phyloP scores from a whole-genome alignment of 2,888 invertebrate species.

The Ophion ellenae region DNA sequence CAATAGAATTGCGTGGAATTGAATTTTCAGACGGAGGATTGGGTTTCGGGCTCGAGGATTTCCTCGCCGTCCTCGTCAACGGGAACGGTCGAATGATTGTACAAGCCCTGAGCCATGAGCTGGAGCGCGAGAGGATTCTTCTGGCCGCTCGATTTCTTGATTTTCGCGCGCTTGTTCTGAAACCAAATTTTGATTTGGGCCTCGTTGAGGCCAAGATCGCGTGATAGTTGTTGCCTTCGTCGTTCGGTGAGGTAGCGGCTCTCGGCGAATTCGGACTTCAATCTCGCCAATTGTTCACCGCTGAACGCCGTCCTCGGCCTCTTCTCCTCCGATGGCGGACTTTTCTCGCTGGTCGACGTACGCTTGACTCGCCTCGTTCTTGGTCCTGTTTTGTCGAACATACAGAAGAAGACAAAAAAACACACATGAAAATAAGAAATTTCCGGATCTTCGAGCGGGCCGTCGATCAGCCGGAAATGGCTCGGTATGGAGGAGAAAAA shows the following conservation, averaged over 20 bases:
- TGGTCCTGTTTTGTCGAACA: conserved; percentile 84
- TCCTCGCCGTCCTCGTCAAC: conserved; percentile 91
- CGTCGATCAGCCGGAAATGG: background rate
- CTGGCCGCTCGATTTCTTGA: conserved; percentile 90
- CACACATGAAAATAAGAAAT: background rate
- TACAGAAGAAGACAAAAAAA: background rate
- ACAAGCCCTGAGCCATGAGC: conserved; percentile 92
- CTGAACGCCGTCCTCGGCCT: conserved; percentile 93
- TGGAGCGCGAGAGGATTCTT: conserved; percentile 90
- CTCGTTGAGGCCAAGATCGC: conserved; percentile 95
- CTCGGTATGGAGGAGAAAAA: no score
- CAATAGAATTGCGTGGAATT: background rate
- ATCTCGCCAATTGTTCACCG: conserved; percentile 91
- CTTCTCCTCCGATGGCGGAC: conserved; percentile 86
- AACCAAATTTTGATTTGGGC: conserved; percentile 99
- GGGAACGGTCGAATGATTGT: conserved; percentile 92
- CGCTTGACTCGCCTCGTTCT: conserved; percentile 86
- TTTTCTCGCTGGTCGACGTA: conserved; percentile 84
- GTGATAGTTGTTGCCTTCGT: conserved; percentile 89
- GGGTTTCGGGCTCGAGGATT: conserved; percentile 79
- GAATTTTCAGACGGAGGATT: conserved; percentile 29
- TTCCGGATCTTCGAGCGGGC: background rate
- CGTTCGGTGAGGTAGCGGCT: conserved; percentile 90
- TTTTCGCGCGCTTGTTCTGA: conserved; percentile 97
- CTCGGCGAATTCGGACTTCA: conserved; percentile 88